Evolutionary conservation across 2,888 invertebrate species (phyloP), one percentile per base, ranked within the genome.

Genomic region (Girardia tigrina): DNA sequence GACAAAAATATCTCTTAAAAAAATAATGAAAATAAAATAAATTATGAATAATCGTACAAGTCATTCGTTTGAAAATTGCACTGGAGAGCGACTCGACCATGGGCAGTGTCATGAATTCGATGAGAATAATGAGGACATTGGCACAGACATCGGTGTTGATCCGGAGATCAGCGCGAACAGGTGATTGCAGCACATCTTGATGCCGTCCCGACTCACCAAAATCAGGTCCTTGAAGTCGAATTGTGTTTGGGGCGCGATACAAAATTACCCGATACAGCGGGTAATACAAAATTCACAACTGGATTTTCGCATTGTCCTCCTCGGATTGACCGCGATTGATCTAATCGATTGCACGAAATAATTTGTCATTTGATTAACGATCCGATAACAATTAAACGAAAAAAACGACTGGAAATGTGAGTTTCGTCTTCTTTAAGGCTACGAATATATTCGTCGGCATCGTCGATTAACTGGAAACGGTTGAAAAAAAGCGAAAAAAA

Each of bases 271-370:
- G 20, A 2, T 56, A 20, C 56, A 8, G n/a, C 4, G n/a, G 23
- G 56, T 56, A 56, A 56, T 56, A 56, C 23, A 56, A 23, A 56
- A 56, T 56, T 56, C 56, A n/a, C 23, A 56, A 56, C 23, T 56
- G 56, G 23, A 56, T 56, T 56, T 23, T 56, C 56, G 23, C 23
- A 56, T 56, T 56, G 23, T 56, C 56, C 23, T 56, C 56, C 23
- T 56, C 56, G n/a, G 56, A 56, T 56, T 56, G 56, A 56, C 56
- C 56, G n/a, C 56, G n/a, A 16, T 56, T 56, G n/a, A 56, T 56
- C 56, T 56, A 20, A 56, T 20, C 4, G 36, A 36, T 36, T 12
- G 8, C 16, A 12, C 8, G n/a, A n/a, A n/a, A n/a, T n/a, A n/a
- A n/a, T n/a, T n/a, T n/a, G n/a, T n/a, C n/a, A n/a, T n/a, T n/a